Conservation (phyloP, 2,113 vertebrate species). For the Laterallus jamaicensis region DNA sequence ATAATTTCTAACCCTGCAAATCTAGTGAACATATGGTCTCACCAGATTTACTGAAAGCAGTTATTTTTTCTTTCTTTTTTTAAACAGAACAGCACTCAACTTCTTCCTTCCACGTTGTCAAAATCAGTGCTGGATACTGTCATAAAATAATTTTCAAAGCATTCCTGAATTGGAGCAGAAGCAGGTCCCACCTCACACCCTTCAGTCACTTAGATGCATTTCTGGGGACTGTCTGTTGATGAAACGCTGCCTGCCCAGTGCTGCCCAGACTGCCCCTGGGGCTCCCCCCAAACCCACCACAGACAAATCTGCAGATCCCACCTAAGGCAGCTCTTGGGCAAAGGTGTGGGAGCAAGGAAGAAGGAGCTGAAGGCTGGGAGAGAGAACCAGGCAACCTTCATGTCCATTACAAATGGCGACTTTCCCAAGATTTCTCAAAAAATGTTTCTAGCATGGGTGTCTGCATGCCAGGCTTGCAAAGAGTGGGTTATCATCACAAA, state of each 20-base stretch:
- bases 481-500: background rate
- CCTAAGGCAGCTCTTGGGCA: background rate
- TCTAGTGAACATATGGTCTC: slow-evolving; percentile 16
- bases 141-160: background rate
- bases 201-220: background rate
- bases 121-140: background rate
- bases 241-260: background rate
- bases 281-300: rapidly evolving
- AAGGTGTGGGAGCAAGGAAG: background rate
- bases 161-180: background rate
- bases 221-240: background rate
- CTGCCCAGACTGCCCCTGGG: background rate
- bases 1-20: slow-evolving; percentile 13
- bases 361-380: background rate
- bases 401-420: rapidly evolving
- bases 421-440: rapidly evolving
- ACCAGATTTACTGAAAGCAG: slow-evolving; percentile 26
- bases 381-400: background rate
- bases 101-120: background rate
- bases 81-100: slow-evolving; percentile 1
- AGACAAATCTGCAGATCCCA: background rate
- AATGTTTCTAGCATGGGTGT: background rate
- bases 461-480: background rate
- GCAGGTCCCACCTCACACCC: background rate
- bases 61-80: slow-evolving; percentile 31